Conservation (phyloP, 1,140 invertebrate genomes). For the Achroia grisella region DNA sequence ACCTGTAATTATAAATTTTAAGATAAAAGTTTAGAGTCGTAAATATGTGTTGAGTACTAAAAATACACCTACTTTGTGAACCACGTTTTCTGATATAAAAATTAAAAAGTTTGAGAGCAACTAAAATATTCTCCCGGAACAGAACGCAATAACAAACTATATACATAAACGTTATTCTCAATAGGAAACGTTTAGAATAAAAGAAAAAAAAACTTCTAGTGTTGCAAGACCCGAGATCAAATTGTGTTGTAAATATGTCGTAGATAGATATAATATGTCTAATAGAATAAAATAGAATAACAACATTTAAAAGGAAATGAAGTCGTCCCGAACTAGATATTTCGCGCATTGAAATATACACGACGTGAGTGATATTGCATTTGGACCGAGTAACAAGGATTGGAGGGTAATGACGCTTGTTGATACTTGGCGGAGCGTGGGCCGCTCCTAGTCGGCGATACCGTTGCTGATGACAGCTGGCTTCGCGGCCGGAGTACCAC, state of each 20-base stretch:
- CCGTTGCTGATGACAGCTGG: constrained; percentile 42
- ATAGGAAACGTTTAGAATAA: constrained; percentile 40
- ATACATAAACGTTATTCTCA: constrained; percentile 37
- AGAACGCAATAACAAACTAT: constrained; percentile 42
- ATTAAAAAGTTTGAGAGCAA: constrained; percentile 21
- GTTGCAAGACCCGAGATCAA: constrained; percentile 58
- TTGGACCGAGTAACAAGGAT: not conserved
- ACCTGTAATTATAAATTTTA: too few species aligned
- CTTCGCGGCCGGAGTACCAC: constrained; percentile 20
- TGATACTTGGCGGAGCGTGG: not conserved
- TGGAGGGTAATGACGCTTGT: not conserved
- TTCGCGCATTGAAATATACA: constrained; percentile 58
- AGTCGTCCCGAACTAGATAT: constrained; percentile 46
- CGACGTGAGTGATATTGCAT: constrained; percentile 39
- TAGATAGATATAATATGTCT: too few species aligned
- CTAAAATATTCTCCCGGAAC: constrained; percentile 27
- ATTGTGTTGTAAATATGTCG: constrained; percentile 54
- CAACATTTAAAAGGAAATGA: constrained; percentile 9
- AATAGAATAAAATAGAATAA: constrained; percentile 15
- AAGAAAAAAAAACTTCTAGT: constrained; percentile 30
- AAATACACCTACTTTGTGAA: constrained; percentile 28
- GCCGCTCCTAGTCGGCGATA: constrained; percentile 34
- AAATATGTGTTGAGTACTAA: not conserved
- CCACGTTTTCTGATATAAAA: not conserved
- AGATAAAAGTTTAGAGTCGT: too few species aligned